Evolutionary conservation across 1,140 invertebrate genomes (phyloP).

Genomic region (Drosophila repletoides): DNA sequence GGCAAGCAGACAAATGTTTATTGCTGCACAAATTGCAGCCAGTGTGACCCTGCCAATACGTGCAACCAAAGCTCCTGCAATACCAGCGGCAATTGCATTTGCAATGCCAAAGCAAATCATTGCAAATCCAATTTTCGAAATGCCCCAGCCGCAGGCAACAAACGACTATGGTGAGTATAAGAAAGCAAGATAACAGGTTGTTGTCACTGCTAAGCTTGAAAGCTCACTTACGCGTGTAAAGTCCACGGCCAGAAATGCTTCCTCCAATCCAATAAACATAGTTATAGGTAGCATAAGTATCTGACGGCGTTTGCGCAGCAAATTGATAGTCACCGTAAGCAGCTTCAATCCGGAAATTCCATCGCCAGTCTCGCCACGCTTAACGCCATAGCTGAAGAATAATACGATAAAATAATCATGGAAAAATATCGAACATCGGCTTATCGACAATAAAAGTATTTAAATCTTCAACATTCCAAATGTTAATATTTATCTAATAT

Average conservation of each 20-base stretch:
- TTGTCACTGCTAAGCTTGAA: neutral
- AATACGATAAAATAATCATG: neutral
- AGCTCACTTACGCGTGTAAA: slow-evolving; percentile 88
- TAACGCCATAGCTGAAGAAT: slow-evolving; percentile 68
- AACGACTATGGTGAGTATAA: slow-evolving; percentile 86
- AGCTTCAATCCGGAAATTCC: slow-evolving; percentile 85
- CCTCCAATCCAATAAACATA: slow-evolving; percentile 96
- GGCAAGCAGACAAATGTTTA: slow-evolving; percentile 88
- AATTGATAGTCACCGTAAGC: slow-evolving; percentile 90
- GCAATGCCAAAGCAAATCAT: slow-evolving; percentile 95
- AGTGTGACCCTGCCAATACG: slow-evolving; percentile 87
- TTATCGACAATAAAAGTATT: too few relatives aligned
- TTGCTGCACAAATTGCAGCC: slow-evolving; percentile 89
- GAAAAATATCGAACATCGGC: too few relatives aligned
- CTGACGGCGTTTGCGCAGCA: slow-evolving; percentile 90
- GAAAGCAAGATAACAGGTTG: neutral
- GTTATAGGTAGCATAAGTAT: slow-evolving; percentile 95
- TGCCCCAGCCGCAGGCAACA: slow-evolving; percentile 94
- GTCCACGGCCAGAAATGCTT: slow-evolving; percentile 95
- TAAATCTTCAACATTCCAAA: too few relatives aligned
- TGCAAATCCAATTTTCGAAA: slow-evolving; percentile 94
- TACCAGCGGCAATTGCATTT: slow-evolving; percentile 91
- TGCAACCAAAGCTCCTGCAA: slow-evolving; percentile 91
- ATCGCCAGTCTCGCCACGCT: slow-evolving; percentile 63
- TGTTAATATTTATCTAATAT: too few relatives aligned